Conservation (phyloP, 53 echinoderm and acorn worm species). For the Arbacia lixula region DNA sequence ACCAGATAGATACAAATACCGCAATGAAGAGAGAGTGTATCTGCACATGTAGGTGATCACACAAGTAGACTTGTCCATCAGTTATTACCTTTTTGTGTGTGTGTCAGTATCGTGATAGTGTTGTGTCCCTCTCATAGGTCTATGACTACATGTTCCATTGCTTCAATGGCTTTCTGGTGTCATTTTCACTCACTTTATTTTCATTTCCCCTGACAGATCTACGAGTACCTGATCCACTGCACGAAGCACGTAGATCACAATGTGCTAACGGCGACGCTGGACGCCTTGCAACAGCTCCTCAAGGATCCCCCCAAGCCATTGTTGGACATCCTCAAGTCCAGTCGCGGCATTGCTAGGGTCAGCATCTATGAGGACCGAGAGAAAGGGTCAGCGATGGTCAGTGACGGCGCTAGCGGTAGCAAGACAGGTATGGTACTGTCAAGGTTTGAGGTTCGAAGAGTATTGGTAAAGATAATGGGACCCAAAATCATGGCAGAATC, state of each 20-base stretch:
- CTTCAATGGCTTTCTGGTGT: background rate
- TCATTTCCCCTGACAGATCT: slow-evolving; percentile 67
- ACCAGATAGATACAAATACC: no score
- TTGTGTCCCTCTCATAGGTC: background rate
- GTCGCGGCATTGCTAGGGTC: slow-evolving; percentile 60
- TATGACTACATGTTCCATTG: background rate
- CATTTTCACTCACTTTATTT: background rate
- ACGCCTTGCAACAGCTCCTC: slow-evolving; percentile 88
- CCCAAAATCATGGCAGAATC: no score
- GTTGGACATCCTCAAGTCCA: slow-evolving; percentile 71
- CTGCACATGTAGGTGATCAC: no score
- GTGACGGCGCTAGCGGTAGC: slow-evolving; percentile 42
- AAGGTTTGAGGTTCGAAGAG: no score
- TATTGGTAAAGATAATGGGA: no score
- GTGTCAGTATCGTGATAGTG: background rate
- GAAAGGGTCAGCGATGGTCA: slow-evolving; percentile 56
- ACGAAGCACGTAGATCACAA: slow-evolving; percentile 87
- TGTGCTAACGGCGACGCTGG: slow-evolving; percentile 94
- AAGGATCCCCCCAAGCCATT: slow-evolving; percentile 81
- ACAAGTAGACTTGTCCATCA: background rate
- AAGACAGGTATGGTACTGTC: slow-evolving; percentile 51
- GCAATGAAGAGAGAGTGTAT: no score
- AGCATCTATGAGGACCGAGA: slow-evolving; percentile 74
- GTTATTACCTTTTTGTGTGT: background rate
- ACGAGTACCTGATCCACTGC: slow-evolving; percentile 87